Evolutionary conservation across 2,113 vertebrate genomes (phyloP), one percentile per base, ranked within the genome.

Genomic region (Amphiprion ocellaris): DNA sequence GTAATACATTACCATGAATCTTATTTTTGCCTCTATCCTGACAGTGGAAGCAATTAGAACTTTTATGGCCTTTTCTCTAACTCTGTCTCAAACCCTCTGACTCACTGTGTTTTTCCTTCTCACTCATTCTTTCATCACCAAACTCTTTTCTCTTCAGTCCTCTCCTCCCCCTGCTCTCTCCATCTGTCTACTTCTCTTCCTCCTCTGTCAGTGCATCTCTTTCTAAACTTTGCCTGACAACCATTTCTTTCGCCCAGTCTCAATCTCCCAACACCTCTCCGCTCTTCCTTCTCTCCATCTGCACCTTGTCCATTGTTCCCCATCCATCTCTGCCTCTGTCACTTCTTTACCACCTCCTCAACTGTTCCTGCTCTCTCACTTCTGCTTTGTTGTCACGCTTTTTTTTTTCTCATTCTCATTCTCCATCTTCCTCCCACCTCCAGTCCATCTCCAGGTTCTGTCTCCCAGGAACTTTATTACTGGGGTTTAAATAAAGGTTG

Each of bases 401-500:
- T 46, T 54, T 47, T 60, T 65, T 58, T 12, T 7, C 53, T 24
- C 23, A 49, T 56, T 77, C 21, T 49, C 23, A 50, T 61, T 68
- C 72, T 49, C 60, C 75, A 63, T 72, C 62, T 67, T 58, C 44
- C 80, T 52, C 46, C 62, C 49, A 63, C 46, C 60, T 67, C 14
- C 74, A 39, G 46, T 65, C 61, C 23, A 10, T 71, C 56, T 67
- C 28, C 53, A 55, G 44, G 28, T 71, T 66, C 59, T 15, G 58
- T 68, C 74, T 77, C 47, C 24, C 28, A 69, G 47, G 52, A 81
- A 66, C 56, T 82, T 68, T 26, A 74, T 80, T 80, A 73, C 60
- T 23, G 37, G 52, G 64, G 44, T 87, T 87, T 84, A 81, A 89
- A 85, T 78, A 87, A 81, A 82, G 69, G 67, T 81, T 69, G 74